These are phyloP conservation scores for Chloroclysta siterata DNA, from an alignment of 2,888 invertebrate species.

Conservation along the genomic window DNA sequence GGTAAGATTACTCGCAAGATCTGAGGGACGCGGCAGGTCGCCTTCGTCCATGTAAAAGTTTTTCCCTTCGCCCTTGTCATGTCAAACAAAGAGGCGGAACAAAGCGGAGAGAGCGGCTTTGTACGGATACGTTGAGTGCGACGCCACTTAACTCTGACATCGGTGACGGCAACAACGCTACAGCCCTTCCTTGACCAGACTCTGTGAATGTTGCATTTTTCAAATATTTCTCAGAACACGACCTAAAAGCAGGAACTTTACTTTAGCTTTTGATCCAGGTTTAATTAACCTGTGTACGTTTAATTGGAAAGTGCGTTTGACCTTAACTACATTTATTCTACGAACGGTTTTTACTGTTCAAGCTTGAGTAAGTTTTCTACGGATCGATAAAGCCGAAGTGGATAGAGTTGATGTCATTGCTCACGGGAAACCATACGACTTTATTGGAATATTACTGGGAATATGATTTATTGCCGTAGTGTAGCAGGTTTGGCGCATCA, in stretches of 20 bases:
- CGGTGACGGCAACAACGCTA: conserved; percentile 59
- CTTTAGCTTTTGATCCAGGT: neutral
- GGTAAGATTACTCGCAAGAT: conserved; percentile 51
- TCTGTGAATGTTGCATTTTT: conserved; percentile 36
- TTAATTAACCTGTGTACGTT: conserved; percentile 6
- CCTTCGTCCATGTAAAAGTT: conserved; percentile 60
- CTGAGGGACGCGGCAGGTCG: conserved; percentile 45
- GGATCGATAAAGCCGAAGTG: conserved; percentile 21
- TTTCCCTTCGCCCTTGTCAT: conserved; percentile 71
- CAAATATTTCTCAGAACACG: conserved; percentile 26
- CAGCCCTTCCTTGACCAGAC: conserved; percentile 42
- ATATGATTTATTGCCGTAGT: conserved; percentile 21
- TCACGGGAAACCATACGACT: conserved; percentile 26
- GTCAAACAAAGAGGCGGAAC: conserved; percentile 81
- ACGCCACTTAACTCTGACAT: conserved; percentile 77
- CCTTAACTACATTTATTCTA: conserved; percentile 26
- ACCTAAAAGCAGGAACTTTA: neutral
- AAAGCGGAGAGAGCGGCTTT: conserved; percentile 81
- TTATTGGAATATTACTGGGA: conserved; percentile 22
- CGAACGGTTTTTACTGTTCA: conserved; percentile 23
- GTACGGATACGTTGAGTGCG: conserved; percentile 71
- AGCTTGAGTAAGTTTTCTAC: conserved; percentile 23
- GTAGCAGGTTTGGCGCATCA: conserved; percentile 40
- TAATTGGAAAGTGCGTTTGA: conserved; percentile 22
- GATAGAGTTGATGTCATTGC: conserved; percentile 30